Evolutionary conservation across 2,888 invertebrate species (phyloP), one percentile per base, ranked within the genome.

Genomic region (Ennomos erosarius): DNA sequence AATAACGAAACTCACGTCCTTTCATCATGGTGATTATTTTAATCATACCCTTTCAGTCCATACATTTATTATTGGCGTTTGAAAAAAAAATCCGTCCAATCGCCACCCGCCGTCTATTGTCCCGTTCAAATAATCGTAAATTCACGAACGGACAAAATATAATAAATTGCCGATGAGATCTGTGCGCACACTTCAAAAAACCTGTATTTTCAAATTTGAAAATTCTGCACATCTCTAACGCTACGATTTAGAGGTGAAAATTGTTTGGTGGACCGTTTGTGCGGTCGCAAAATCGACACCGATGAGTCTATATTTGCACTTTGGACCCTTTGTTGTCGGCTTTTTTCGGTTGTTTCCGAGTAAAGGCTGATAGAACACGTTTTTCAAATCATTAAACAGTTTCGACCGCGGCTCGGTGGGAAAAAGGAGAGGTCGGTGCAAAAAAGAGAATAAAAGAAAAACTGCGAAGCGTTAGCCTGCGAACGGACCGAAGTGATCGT

Each of bases 351-450:
- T 89, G 90, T 89, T 89, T 85, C 91, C 87, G 87, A 82, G 85
- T 85, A 88, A 87, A 90, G 85, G 88, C 90, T 90, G 92, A 92
- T 92, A 92, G 90, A 92, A 92, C 92, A 92, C 92, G 92, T 92
- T 92, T 90, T 92, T 91, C 92, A 90, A 92, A 92, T 92, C 92
- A 90, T 92, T 92, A 92, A 92, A 90, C 92, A 89, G 92, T 91
- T 90, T 89, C 85, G 87, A 87, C 85, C 89, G 85, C 82, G 81
- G 75, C 85, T 84, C 82, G 85, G 87, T 84, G 73, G 84, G 78
- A 81, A 83, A 85, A 84, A 81, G 81, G 82, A 82, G 78, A 77
- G 82, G 81, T 75, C 61, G 56, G 58, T 59, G 59, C 56, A 82
- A 80, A 81, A 81, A 81, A 71, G 69, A 13, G 43, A 52, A 68